phyloP scores from a whole-genome alignment of 2,888 invertebrate genomes.

The Melanostoma scalare region DNA sequence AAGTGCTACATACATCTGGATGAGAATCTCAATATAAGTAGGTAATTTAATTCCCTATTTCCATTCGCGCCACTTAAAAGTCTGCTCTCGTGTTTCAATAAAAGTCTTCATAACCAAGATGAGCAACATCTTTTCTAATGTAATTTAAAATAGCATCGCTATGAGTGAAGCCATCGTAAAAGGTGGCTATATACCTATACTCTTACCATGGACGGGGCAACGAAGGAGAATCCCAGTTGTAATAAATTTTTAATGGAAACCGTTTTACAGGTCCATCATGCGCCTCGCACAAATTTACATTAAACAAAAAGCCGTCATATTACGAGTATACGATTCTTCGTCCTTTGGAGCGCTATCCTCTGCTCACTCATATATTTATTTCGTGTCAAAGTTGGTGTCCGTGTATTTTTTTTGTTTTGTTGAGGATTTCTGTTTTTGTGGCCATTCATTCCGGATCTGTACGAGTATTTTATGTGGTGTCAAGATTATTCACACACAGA shows the following conservation, averaged over 20 bases:
- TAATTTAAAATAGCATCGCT: constrained; percentile 59
- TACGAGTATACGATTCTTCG: constrained; percentile 12
- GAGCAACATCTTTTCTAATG: constrained; percentile 31
- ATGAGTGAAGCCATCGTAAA: constrained; percentile 41
- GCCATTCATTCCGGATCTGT: constrained; percentile 43
- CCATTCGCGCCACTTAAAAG: constrained; percentile 43
- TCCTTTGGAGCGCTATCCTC: constrained; percentile 6
- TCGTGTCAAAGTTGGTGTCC: constrained; percentile 54
- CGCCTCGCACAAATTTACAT: constrained; percentile 54
- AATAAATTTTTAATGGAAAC: constrained; percentile 71
- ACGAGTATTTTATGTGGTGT: constrained; percentile 54
- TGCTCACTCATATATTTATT: neutral
- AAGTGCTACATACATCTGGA: constrained; percentile 43
- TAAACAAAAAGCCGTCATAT: constrained; percentile 62
- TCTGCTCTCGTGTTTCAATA: constrained; percentile 46
- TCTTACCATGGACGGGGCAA: neutral
- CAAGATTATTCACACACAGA: constrained; percentile 61
- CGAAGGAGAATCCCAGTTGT: constrained; percentile 54
- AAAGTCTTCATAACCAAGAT: constrained; percentile 10
- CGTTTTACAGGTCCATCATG: constrained; percentile 62
- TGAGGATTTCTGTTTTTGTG: constrained; percentile 18
- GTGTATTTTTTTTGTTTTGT: constrained; percentile 19
- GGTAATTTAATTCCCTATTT: constrained; percentile 46
- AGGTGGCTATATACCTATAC: neutral
- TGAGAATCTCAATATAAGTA: constrained; percentile 35